Percentiles rank a stretch among this genome's conserved stretches.
These are phyloP conservation scores for Drosophila sechellia DNA, from an alignment of 1,140 invertebrate genomes.

Conservation along the genomic window DNA sequence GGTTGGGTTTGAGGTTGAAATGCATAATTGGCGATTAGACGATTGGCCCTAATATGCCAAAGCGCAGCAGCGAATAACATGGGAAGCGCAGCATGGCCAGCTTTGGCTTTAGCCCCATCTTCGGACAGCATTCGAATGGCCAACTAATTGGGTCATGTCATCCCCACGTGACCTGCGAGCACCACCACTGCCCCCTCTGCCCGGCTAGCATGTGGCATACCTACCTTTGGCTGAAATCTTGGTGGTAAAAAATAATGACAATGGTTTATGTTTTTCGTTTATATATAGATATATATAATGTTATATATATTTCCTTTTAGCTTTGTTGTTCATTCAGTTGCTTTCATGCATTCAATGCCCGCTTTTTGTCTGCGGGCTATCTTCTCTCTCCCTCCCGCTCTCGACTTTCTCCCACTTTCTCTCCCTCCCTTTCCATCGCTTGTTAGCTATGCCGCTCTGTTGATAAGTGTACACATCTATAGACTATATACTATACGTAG, in stretches of 20 bases:
- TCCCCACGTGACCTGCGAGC: slow-evolving; percentile 19
- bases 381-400: slow-evolving; percentile 1
- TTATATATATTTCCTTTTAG: slow-evolving; percentile 65
- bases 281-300: slow-evolving; percentile 72
- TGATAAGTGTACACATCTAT: slow-evolving; percentile 76
- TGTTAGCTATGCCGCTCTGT: slow-evolving; percentile 46
- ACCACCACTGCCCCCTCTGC: neutral
- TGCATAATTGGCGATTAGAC: slow-evolving; percentile 83
- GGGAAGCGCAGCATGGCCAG: slow-evolving; percentile 51
- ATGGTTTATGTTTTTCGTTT: slow-evolving; percentile 64
- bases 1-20: slow-evolving; percentile 36
- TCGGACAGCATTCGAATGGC: slow-evolving; percentile 34
- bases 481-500: slow-evolving; percentile 63
- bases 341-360: slow-evolving; percentile 72
- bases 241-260: slow-evolving; percentile 58
- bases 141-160: slow-evolving; percentile 70
- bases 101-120: slow-evolving; percentile 42
- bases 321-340: slow-evolving; percentile 69
- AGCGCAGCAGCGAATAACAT: slow-evolving; percentile 63
- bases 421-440: slow-evolving; percentile 4
- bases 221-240: slow-evolving; percentile 42
- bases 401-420: slow-evolving; percentile 3
- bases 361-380: slow-evolving; percentile 60
- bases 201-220: slow-evolving; percentile 9
- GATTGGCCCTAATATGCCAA: slow-evolving; percentile 79